These are phyloP conservation scores for Babylonia areolata DNA, from an alignment of 1,140 invertebrate species.

Conservation along the genomic window DNA sequence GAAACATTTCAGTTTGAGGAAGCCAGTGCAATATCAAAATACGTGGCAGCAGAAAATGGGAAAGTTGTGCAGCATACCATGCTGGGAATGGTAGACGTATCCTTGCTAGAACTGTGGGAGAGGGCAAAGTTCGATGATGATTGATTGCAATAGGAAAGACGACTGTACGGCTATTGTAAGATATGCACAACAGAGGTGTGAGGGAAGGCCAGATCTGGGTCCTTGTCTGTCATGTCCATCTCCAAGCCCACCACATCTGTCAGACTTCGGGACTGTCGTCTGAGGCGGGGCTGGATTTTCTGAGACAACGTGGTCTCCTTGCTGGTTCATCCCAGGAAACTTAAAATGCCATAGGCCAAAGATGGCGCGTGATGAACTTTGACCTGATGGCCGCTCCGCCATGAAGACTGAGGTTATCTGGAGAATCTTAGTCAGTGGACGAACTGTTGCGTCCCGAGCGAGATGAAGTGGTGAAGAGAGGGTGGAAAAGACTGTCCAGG, in stretches of 20 bases:
- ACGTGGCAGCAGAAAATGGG: too few species aligned
- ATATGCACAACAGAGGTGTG: neutral
- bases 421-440: slow-evolving; percentile 18
- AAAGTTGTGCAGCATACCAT: too few species aligned
- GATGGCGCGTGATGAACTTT: slow-evolving; percentile 33
- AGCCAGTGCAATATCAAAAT: too few species aligned
- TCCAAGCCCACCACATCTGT: slow-evolving; percentile 5
- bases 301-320: neutral
- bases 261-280: slow-evolving; percentile 17
- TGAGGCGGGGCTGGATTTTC: neutral
- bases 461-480: neutral
- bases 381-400: neutral
- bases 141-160: too few species aligned
- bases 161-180: too few species aligned
- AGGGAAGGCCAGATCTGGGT: neutral
- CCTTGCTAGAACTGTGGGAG: too few species aligned
- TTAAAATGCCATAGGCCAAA: slow-evolving; percentile 26
- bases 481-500: too few species aligned
- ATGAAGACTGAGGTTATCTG: slow-evolving; percentile 25
- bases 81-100: too few species aligned
- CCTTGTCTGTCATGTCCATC: neutral
- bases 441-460: neutral
- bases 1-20: too few species aligned
- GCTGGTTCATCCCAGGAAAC: neutral
- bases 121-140: too few species aligned